Conservation (phyloP, 2,113 vertebrate species). For the Acinonyx jubatus region DNA sequence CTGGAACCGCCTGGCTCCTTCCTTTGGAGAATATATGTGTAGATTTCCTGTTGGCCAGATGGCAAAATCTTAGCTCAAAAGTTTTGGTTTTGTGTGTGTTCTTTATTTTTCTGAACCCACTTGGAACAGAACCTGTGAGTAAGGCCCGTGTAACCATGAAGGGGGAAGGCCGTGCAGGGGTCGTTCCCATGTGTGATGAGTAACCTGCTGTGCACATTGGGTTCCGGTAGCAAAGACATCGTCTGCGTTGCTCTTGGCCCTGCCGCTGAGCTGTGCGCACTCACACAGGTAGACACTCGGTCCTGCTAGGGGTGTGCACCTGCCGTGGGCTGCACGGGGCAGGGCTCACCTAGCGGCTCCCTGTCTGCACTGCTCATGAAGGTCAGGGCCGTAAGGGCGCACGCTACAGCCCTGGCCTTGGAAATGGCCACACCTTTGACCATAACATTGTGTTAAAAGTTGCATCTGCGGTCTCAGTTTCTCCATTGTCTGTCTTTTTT, state of each 20-base stretch:
- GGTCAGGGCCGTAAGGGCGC: background rate
- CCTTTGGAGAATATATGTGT: background rate
- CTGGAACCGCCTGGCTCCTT: conserved; percentile 66
- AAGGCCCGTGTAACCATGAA: too few species aligned
- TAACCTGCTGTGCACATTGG: background rate
- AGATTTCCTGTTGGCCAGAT: background rate
- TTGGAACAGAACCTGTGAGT: background rate
- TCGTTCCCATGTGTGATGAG: background rate
- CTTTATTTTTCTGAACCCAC: background rate
- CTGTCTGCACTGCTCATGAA: background rate
- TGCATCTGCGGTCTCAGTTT: background rate
- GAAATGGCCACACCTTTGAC: background rate
- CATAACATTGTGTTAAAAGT: background rate
- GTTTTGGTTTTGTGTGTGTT: background rate
- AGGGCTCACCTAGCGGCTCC: background rate
- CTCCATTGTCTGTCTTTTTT: background rate
- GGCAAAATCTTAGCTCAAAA: background rate
- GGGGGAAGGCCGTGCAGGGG: background rate
- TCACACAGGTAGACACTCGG: accelerated
- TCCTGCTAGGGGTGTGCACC: accelerated
- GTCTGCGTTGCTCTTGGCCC: background rate
- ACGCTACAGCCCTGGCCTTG: background rate
- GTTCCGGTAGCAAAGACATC: too few species aligned
- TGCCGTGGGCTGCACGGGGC: too few species aligned
- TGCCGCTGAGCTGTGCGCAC: background rate